Conservation (phyloP, 2,888 invertebrate genomes). For the Amiota communis region DNA sequence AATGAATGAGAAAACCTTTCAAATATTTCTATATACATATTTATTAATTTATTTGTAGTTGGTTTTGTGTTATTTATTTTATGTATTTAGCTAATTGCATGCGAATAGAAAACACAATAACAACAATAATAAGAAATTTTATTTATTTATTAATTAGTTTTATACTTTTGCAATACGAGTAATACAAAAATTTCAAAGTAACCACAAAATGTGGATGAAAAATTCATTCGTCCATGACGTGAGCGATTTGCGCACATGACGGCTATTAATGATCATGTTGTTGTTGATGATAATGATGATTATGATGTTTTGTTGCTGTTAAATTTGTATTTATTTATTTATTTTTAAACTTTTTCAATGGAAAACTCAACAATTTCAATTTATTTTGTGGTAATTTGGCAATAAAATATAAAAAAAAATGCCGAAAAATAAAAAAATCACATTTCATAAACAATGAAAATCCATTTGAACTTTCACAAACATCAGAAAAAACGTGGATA, state of each 20-base stretch:
- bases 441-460: no score
- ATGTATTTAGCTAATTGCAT: slow-evolving; percentile 17
- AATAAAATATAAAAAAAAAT: slow-evolving; percentile 7
- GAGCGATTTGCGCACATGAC: slow-evolving; percentile 12
- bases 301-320: no score
- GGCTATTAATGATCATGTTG: background rate
- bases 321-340: background rate
- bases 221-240: slow-evolving; percentile 22
- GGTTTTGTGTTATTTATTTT: slow-evolving; percentile 7
- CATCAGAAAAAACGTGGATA: no score
- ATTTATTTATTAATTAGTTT: background rate
- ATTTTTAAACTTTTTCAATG: background rate
- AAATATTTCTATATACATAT: background rate
- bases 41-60: background rate
- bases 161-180: background rate
- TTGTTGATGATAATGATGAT: background rate
- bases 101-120: no score
- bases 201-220: slow-evolving; percentile 5
- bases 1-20: background rate
- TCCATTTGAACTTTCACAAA: no score
- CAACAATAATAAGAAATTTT: slow-evolving; percentile 6
- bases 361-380: background rate
- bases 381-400: slow-evolving; percentile 28
- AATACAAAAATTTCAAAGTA: slow-evolving; percentile 5
- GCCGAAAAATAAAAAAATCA: background rate